These are phyloP conservation scores for Theretra japonica DNA, from an alignment of 2,888 invertebrate genomes.

Conservation along the genomic window DNA sequence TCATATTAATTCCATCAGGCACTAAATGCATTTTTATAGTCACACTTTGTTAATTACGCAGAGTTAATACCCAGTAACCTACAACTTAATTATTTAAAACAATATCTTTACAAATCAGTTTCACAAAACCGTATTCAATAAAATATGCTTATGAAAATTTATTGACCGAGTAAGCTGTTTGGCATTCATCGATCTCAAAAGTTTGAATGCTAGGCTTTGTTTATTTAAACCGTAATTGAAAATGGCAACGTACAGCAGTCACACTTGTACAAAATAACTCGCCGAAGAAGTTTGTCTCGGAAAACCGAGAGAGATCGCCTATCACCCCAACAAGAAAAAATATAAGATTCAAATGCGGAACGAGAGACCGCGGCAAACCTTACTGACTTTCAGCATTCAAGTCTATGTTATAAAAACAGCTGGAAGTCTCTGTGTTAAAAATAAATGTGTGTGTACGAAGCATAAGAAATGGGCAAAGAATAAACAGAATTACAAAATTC, in stretches of 20 bases:
- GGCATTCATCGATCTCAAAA: too few relatives aligned
- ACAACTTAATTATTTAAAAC: too few relatives aligned
- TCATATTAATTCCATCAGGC: too few relatives aligned
- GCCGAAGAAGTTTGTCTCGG: background rate
- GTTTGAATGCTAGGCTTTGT: too few relatives aligned
- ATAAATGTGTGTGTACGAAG: slow-evolving; percentile 7
- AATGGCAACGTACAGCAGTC: background rate
- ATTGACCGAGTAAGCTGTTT: too few relatives aligned
- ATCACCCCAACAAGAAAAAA: background rate
- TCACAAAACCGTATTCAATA: too few relatives aligned
- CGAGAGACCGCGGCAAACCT: background rate
- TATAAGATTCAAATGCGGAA: background rate
- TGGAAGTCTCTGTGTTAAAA: slow-evolving; percentile 11
- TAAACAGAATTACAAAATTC: slow-evolving; percentile 19
- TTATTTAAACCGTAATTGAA: background rate
- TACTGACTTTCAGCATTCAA: background rate
- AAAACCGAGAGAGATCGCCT: background rate
- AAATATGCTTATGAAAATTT: too few relatives aligned
- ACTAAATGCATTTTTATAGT: too few relatives aligned
- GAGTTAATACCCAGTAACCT: too few relatives aligned
- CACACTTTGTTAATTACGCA: too few relatives aligned
- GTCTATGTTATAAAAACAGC: background rate
- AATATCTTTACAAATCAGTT: too few relatives aligned
- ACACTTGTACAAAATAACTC: background rate
- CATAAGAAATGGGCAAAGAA: slow-evolving; percentile 13